A percentile compares a stretch with the other conserved stretches of the same genome.
Evolutionary conservation across 2,113 vertebrate species (phyloP).

Genomic region (Grammomys surdaster): DNA sequence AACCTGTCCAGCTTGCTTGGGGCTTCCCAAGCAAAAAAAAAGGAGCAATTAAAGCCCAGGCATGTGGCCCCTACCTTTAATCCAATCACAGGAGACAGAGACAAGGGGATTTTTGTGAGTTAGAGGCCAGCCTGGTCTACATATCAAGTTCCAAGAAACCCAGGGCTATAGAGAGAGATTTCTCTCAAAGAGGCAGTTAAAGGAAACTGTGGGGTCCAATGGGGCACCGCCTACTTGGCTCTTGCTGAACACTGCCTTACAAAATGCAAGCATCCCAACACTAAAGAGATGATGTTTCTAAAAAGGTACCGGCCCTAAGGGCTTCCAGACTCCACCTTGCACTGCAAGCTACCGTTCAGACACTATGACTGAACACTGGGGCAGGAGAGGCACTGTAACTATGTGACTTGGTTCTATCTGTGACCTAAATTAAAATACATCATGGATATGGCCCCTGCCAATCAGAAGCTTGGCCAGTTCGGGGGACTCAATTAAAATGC

Average conservation of each 20-base stretch:
- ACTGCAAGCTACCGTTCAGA: not conserved
- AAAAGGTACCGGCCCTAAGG: rapidly evolving
- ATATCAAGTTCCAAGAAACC: not conserved
- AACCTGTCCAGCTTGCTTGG: rapidly evolving
- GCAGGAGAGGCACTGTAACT: rapidly evolving
- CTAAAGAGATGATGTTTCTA: rapidly evolving
- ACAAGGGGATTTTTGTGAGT: not conserved
- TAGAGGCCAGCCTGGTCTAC: not conserved
- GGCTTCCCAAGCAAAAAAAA: not conserved
- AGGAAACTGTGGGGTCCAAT: not conserved
- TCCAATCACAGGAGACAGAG: not conserved
- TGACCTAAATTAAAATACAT: slow-evolving; percentile 66
- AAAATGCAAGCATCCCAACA: not conserved
- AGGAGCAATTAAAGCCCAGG: not conserved
- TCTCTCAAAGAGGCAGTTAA: no score
- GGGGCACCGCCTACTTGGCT: rapidly evolving
- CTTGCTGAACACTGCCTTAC: no score
- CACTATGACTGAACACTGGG: not conserved
- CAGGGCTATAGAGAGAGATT: not conserved
- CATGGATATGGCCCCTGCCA: slow-evolving; percentile 46
- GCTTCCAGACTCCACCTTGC: not conserved
- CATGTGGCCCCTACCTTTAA: not conserved
- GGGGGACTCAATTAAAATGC: slow-evolving; percentile 85
- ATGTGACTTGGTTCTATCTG: not conserved
- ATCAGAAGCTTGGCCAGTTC: slow-evolving; percentile 68